Base-by-base conservation (phyloP, 2,113 vertebrate genomes). In the Apistogramma diplotaenia region DNA sequence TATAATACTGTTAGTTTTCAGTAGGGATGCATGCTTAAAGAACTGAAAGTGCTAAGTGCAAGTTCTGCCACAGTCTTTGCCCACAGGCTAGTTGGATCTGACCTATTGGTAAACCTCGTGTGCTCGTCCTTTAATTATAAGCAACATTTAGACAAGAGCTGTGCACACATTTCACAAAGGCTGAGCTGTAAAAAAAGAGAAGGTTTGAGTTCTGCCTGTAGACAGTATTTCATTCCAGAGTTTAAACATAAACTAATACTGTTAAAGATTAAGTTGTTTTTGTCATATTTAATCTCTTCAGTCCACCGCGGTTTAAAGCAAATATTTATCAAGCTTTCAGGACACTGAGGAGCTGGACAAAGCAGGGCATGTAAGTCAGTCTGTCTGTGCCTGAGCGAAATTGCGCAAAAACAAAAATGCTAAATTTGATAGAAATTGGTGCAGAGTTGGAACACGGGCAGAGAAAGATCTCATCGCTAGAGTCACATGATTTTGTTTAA, bases 301-400 rank as follows among this genome's bases (percentile, higher is more conserved):
- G 25, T 61, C 54, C 31, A 21, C 53, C 58, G 51, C 53, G 43
- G 54, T 33, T 46, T 31, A 31, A 80, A 85, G 78, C 79, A 74
- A 86, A 88, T 86, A 82, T 79, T 81, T 79, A 79, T 84, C 15
- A 15, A 67, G 40, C 18, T 49, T 57, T 74, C 35, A 70, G 70
- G 71, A 10, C 23, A 35, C 25, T 8, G 53, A 58, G n/a, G 58
- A 6, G 33, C 49, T 62, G 6, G 23, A 72, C 6, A 55, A 46
- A 6, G 25, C 13, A 15, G 18, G 43, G 43, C 8, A 33, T 57
- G 1, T 21, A 25, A 54, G 19, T 61, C 11, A 18, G 2, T 55
- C n/a, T 60, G 55, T 62, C 11, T 56, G 8, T 13, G 4, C 5
- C 4, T 12, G 53, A 23, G 53, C 21, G 23, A 55, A 55, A 55